A percentile compares a stretch with the other conserved stretches of the same genome.
phyloP scores from a whole-genome alignment of 2,797 vertebrate species.

The Margarornis squamiger region DNA sequence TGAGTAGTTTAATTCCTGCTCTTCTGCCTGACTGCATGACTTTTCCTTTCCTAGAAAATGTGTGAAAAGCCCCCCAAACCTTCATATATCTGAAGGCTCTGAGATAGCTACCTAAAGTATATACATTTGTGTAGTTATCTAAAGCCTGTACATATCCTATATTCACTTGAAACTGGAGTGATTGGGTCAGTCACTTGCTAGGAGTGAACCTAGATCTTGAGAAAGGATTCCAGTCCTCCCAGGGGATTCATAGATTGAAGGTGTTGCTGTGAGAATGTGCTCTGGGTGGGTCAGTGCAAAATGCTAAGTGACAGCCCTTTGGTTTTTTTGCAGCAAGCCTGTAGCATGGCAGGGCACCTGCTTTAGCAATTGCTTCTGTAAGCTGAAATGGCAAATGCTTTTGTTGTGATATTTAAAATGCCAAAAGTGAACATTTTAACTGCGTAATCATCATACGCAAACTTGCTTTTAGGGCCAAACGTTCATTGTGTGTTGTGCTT shows the following conservation, averaged over 20 bases:
- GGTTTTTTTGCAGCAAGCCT: not conserved
- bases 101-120: not conserved
- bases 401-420: not conserved
- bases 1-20: not conserved
- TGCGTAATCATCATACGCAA: not conserved
- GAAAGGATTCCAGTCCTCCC: not conserved
- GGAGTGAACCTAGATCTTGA: not conserved
- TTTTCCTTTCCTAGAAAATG: not conserved
- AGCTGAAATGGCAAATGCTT: not conserved
- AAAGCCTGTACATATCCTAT: not conserved
- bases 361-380: not conserved
- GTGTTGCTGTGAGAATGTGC: not conserved
- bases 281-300: not conserved
- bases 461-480: not conserved
- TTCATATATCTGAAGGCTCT: not conserved
- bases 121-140: not conserved
- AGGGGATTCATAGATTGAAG: not conserved
- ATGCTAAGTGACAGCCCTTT: not conserved
- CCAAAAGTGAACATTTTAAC: not conserved
- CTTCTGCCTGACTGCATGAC: not conserved
- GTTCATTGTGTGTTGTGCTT: not conserved
- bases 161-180: not conserved
- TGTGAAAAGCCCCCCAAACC: fast-evolving
- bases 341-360: not conserved
- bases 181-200: not conserved